phyloP scores from a whole-genome alignment of 2,797 vertebrate species.

The Orientallactaga sibirica region DNA sequence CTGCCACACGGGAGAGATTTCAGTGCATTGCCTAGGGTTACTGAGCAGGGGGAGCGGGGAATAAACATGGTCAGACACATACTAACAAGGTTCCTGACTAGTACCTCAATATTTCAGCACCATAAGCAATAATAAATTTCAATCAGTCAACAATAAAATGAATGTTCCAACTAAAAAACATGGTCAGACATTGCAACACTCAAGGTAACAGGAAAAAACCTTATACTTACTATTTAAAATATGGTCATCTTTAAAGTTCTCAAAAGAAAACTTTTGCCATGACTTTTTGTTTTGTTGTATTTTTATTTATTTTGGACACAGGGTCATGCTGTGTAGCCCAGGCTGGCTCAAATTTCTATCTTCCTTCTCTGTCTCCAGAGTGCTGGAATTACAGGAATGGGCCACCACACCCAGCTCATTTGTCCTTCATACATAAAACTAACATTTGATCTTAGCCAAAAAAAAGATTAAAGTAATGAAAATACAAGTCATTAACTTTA shows the following conservation, averaged over 20 bases:
- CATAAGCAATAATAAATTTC: conserved; percentile 69
- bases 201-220: background rate
- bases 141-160: conserved; percentile 80
- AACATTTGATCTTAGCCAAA: background rate
- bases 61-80: conserved; percentile 37
- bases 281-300: background rate
- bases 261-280: conserved; percentile 17
- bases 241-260: conserved; percentile 50
- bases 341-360: background rate
- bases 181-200: background rate
- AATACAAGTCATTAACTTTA: conserved; percentile 90
- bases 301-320: background rate
- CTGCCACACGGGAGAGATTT: conserved; percentile 16
- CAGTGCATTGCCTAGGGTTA: conserved; percentile 35
- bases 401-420: background rate
- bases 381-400: background rate
- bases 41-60: background rate
- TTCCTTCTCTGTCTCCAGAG: background rate
- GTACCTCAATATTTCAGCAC: conserved; percentile 71
- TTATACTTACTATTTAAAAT: conserved; percentile 29
- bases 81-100: conserved; percentile 50
- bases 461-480: conserved; percentile 72
- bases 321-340: background rate
- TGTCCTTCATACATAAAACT: conserved; percentile 40
- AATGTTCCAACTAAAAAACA: conserved; percentile 70